These are phyloP conservation scores for Calyptomena viridis DNA, from an alignment of 2,113 vertebrate genomes.

Conservation along the genomic window DNA sequence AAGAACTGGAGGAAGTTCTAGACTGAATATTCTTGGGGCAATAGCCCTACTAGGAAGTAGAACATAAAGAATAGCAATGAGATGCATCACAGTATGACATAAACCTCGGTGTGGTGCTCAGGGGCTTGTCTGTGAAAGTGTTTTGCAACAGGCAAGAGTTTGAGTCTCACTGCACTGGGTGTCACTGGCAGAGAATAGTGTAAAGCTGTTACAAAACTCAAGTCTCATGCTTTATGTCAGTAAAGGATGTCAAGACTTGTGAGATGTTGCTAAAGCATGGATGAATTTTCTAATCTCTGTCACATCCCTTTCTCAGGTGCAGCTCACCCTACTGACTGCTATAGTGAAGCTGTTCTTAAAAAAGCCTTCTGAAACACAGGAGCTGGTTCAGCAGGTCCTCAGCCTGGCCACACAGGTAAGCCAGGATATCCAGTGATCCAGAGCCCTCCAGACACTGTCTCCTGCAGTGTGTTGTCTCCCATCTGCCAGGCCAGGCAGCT, in stretches of 20 bases:
- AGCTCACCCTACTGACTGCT: conserved; percentile 92
- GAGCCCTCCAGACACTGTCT: background rate
- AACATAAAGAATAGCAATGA: background rate
- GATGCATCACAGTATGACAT: background rate
- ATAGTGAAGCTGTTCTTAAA: conserved; percentile 97
- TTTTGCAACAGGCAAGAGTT: background rate
- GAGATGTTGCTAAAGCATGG: background rate
- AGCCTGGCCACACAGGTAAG: conserved; percentile 95
- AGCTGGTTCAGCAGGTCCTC: conserved; percentile 94
- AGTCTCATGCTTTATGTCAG: background rate
- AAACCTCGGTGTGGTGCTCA: background rate
- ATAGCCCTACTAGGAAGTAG: background rate
- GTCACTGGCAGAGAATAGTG: background rate
- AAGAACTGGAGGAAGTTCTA: background rate
- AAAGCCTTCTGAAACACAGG: conserved; percentile 96
- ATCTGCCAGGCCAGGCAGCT: background rate
- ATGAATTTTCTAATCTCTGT: background rate
- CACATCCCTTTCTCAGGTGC: conserved; percentile 76
- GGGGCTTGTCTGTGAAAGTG: background rate
- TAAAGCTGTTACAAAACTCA: background rate
- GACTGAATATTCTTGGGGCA: background rate
- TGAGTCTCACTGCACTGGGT: background rate
- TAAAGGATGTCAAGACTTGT: background rate
- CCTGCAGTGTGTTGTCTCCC: background rate
- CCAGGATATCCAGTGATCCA: background rate